Percentiles rank a stretch among this genome's conserved stretches.
These are phyloP conservation scores for Chloromyia formosa DNA, from an alignment of 2,888 invertebrate genomes.

Conservation along the genomic window DNA sequence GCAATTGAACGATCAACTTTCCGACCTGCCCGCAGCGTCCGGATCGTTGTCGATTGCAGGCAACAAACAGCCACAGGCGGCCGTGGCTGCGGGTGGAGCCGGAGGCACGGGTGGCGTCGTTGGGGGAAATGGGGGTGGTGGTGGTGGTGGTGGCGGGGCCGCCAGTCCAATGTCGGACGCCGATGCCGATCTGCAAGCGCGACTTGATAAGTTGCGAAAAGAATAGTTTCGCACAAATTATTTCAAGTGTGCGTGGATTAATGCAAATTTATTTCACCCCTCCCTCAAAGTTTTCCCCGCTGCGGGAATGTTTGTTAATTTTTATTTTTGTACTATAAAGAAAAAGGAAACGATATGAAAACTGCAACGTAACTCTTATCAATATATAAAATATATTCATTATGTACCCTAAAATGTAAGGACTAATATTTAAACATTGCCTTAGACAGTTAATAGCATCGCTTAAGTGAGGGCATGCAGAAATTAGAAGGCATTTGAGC, in stretches of 20 bases:
- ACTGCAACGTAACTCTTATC: constrained; percentile 9
- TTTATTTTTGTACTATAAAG: constrained; percentile 19
- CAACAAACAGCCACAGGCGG: constrained; percentile 71
- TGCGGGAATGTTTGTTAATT: constrained; percentile 19
- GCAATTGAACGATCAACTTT: constrained; percentile 91
- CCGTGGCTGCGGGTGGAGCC: constrained; percentile 64
- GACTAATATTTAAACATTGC: constrained; percentile 13
- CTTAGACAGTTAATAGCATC: neutral
- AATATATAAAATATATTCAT: constrained; percentile 13
- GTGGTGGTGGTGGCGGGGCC: constrained; percentile 63
- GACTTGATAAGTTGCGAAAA: constrained; percentile 91
- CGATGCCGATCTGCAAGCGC: constrained; percentile 96
- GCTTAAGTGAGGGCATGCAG: no score
- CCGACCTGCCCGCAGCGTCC: constrained; percentile 79
- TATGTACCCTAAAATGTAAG: neutral
- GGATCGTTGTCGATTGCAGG: constrained; percentile 69
- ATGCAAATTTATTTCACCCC: neutral
- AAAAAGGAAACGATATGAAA: neutral
- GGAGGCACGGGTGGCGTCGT: constrained; percentile 63
- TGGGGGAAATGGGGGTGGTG: constrained; percentile 59
- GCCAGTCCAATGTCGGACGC: constrained; percentile 76
- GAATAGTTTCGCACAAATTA: constrained; percentile 74
- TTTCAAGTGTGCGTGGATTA: neutral
- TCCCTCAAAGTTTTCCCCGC: neutral
- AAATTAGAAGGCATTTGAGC: no score